Evolutionary conservation across 1,140 invertebrate species (phyloP), one percentile per base, ranked within the genome.

Genomic region (Ceratina japonica): DNA sequence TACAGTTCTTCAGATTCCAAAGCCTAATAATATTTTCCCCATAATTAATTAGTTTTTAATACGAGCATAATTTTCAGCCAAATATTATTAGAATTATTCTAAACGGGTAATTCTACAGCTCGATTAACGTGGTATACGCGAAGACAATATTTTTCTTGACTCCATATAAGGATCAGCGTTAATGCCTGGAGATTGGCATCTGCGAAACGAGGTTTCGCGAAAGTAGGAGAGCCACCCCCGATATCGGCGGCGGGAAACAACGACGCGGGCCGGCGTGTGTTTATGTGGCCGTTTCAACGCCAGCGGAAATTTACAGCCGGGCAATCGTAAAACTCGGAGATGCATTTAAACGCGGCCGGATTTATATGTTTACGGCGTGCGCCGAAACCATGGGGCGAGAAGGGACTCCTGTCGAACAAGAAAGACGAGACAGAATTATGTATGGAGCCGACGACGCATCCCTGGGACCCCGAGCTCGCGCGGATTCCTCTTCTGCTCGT

Each of bases 331-430:
- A 86, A 75, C 52, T 66, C 58, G 77, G 79, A 86, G 84, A 86
- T 85, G 85, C 85, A 83, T 86, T 86, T 85, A 86, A 78, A 86
- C 83, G 74, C 62, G 81, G 56, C 77, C 37, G 81, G 79, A 85
- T 86, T 86, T 86, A 86, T 86, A 85, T 86, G 85, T 86, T 86
- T 86, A 86, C 77, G 27, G 54, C 77, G 80, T 56, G 58, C 72
- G 69, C 66, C 74, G 74, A 81, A 86, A 86, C 70, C 75, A 75
- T 72, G 84, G 69, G 80, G 69, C 75, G 83, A 84, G 69, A 85
- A 81, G 82, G 79, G 74, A 84, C 72, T 76, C 69, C 78, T 70
- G 83, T 84, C 82, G 83, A 84, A 84, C 68, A 70, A 80, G 78
- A 84, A 71, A 80, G 79, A 80, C 82, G 78, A 51, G 73, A 71